phyloP scores from a whole-genome alignment of 2,113 vertebrate species.

The Clupea harengus region DNA sequence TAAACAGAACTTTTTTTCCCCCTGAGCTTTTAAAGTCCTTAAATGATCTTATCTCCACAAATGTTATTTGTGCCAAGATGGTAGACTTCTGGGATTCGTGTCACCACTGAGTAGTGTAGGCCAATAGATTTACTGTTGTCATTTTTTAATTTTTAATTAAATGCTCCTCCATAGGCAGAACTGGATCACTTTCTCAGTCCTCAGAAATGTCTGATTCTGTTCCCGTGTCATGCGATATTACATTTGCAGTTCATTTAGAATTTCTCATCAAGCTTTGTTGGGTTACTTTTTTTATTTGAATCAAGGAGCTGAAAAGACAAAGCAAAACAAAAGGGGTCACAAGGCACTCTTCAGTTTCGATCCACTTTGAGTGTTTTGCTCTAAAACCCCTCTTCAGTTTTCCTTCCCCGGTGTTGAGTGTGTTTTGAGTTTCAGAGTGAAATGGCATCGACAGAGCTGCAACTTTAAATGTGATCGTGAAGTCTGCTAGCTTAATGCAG shows the following conservation, averaged over 20 bases:
- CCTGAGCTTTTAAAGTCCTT: neutral
- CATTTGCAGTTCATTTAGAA: neutral
- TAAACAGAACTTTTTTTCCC: neutral
- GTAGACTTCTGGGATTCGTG: neutral
- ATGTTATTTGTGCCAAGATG: neutral
- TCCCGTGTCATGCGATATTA: neutral
- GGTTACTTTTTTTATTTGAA: neutral
- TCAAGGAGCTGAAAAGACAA: neutral
- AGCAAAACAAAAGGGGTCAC: neutral
- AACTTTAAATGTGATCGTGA: neutral
- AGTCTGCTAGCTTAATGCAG: neutral
- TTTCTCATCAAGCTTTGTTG: neutral
- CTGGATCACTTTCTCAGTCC: conserved; percentile 36
- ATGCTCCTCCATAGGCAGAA: neutral
- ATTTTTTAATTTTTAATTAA: conserved; percentile 7
- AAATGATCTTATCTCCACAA: neutral
- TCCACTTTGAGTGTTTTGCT: neutral
- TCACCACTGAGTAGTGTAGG: neutral
- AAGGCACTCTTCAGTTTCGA: neutral
- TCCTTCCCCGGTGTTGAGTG: neutral
- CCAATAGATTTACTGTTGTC: neutral
- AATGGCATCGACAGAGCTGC: neutral
- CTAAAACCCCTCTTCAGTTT: neutral
- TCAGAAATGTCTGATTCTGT: neutral
- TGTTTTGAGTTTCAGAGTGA: neutral